A percentile compares a stretch with the other conserved stretches of the same genome.
phyloP scores from a whole-genome alignment of 2,113 vertebrate genomes.

The Syngnathus scovelli region DNA sequence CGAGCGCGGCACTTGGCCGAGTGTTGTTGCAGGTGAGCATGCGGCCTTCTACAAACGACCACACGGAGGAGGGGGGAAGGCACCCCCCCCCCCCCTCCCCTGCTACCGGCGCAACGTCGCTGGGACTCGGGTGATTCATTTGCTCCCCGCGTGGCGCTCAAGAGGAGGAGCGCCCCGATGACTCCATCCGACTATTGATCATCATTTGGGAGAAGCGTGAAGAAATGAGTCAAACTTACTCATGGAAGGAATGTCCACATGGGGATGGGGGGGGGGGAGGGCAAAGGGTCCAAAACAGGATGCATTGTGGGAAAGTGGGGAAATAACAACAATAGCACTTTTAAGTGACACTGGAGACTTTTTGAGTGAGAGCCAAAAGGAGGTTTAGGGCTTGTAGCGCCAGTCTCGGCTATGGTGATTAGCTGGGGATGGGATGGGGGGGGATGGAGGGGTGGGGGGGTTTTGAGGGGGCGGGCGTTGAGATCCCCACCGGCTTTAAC shows the following conservation, averaged over 20 bases:
- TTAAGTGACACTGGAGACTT: conserved; percentile 55
- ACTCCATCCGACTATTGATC: conserved; percentile 51
- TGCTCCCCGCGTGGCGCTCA: conserved; percentile 7
- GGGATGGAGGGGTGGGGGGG: neutral
- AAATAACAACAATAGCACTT: conserved; percentile 35
- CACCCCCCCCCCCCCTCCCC: conserved; percentile 21
- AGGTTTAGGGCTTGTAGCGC: conserved; percentile 37
- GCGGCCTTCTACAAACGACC: conserved; percentile 41
- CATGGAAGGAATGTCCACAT: conserved; percentile 64
- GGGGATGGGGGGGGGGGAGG: conserved; percentile 25
- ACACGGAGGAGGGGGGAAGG: conserved; percentile 47
- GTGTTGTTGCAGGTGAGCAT: conserved; percentile 8
- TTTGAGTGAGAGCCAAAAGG: conserved; percentile 53
- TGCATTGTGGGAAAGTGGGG: conserved; percentile 41
- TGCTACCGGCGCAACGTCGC: neutral
- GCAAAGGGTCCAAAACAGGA: neutral
- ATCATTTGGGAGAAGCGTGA: conserved; percentile 44
- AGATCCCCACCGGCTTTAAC: conserved; percentile 54
- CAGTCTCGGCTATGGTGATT: conserved; percentile 47
- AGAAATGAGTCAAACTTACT: conserved; percentile 61
- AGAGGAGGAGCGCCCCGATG: conserved; percentile 31
- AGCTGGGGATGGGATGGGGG: conserved; percentile 17
- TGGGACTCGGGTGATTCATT: conserved; percentile 5
- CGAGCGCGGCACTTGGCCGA: neutral
- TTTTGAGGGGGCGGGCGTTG: conserved; percentile 1